These are phyloP conservation scores for Seira ritae DNA, from an alignment of 2,888 invertebrate genomes.

Conservation along the genomic window DNA sequence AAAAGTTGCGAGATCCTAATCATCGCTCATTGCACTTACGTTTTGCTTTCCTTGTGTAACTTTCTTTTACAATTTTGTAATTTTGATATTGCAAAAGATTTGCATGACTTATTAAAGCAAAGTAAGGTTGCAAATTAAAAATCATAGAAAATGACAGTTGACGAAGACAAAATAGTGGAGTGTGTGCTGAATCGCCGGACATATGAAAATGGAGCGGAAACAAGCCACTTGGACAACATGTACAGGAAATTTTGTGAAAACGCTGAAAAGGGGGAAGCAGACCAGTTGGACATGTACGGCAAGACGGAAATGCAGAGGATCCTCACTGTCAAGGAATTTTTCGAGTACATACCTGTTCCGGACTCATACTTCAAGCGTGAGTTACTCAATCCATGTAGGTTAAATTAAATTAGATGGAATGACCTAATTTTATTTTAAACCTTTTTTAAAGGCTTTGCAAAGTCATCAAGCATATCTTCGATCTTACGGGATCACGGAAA, in stretches of 20 bases:
- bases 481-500: slow-evolving; percentile 40
- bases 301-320: slow-evolving; percentile 47
- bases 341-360: slow-evolving; percentile 56
- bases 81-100: background rate
- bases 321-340: slow-evolving; percentile 39
- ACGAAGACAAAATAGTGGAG: slow-evolving; percentile 27
- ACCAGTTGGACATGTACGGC: slow-evolving; percentile 38
- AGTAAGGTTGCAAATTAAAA: too few species aligned
- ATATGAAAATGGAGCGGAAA: slow-evolving; percentile 25
- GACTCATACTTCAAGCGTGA: slow-evolving; percentile 44
- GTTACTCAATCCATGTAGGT: background rate
- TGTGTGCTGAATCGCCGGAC: slow-evolving; percentile 33
- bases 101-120: too few species aligned
- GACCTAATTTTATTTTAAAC: background rate
- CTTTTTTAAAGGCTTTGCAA: slow-evolving; percentile 44
- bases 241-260: slow-evolving; percentile 37
- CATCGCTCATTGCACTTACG: background rate
- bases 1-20: too few species aligned
- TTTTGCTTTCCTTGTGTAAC: background rate
- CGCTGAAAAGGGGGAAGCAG: slow-evolving; percentile 25
- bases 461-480: slow-evolving; percentile 37
- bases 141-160: too few species aligned
- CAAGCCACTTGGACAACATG: slow-evolving; percentile 37
- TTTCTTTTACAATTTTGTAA: background rate
- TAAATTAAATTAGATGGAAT: background rate